Percentiles rank a stretch among this genome's conserved stretches.
Evolutionary conservation across 1,140 invertebrate species (phyloP).

Genomic region (Scylla paramamosain): DNA sequence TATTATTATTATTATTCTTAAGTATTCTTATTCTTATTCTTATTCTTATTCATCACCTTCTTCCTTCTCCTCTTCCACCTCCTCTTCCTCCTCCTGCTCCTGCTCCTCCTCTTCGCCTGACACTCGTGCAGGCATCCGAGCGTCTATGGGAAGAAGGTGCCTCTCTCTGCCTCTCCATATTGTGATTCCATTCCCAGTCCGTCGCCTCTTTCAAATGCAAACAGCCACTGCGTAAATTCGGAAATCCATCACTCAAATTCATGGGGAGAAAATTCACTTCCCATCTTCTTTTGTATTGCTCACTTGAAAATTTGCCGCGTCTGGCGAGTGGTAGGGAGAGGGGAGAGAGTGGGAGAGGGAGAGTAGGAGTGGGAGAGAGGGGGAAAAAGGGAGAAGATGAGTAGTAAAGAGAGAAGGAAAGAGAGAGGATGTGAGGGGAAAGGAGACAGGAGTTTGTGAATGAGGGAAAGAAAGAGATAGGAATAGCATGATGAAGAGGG

Average conservation of each 20-base stretch:
- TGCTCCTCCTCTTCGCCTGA: background rate
- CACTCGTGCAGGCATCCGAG: background rate
- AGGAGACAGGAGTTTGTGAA: too few relatives aligned
- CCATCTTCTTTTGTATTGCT: conserved; percentile 56
- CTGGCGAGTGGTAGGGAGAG: background rate
- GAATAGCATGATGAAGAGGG: background rate
- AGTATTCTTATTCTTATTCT: background rate
- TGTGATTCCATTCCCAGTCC: conserved; percentile 65
- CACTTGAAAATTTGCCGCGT: conserved; percentile 61
- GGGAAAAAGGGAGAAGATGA: background rate
- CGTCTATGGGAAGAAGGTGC: background rate
- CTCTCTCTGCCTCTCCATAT: conserved; percentile 31
- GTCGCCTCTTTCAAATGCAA: conserved; percentile 69
- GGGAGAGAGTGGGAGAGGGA: background rate
- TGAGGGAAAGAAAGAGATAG: background rate
- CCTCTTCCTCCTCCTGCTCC: background rate
- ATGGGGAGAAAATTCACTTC: conserved; percentile 70
- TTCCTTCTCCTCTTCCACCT: background rate
- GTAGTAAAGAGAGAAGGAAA: background rate
- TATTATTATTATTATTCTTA: background rate
- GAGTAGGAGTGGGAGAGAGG: background rate
- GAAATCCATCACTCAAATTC: conserved; percentile 66
- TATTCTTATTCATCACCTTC: background rate
- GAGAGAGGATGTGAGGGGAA: too few relatives aligned
- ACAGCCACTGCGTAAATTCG: conserved; percentile 66